Evolutionary conservation across 30 jellyfish, hydroid and myxozoan genomes (phyloP).

Genomic region (Hydractinia symbiolongicarpus): DNA sequence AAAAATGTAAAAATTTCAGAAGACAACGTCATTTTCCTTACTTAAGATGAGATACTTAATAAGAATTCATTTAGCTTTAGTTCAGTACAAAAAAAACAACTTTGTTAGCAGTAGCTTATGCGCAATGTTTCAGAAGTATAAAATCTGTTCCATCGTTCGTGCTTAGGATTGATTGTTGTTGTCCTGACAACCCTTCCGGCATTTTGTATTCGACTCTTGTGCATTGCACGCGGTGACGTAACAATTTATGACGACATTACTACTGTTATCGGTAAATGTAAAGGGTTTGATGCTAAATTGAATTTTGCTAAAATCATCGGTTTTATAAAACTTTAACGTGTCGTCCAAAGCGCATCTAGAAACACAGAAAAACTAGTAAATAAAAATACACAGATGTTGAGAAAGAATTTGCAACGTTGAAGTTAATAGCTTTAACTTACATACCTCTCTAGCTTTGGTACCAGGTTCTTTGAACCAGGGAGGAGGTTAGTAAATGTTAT

Average conservation of each 20-base stretch:
- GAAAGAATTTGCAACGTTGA: too few relatives aligned
- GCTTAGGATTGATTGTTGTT: not conserved
- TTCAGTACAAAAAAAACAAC: too few relatives aligned
- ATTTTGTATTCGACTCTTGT: slow-evolving; percentile 29
- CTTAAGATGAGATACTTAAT: too few relatives aligned
- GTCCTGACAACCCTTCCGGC: slow-evolving; percentile 41
- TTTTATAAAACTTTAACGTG: slow-evolving; percentile 41
- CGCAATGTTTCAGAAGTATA: too few relatives aligned
- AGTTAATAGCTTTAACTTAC: too few relatives aligned
- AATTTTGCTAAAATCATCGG: slow-evolving; percentile 18
- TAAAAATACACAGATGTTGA: not conserved
- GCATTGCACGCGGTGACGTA: slow-evolving; percentile 61
- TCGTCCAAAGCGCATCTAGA: slow-evolving; percentile 56
- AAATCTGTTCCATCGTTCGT: too few relatives aligned
- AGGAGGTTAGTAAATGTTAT: not conserved
- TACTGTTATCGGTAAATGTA: slow-evolving; percentile 35
- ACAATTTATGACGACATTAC: slow-evolving; percentile 50
- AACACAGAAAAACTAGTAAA: not conserved
- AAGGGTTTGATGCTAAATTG: slow-evolving; percentile 65
- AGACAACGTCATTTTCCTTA: too few relatives aligned
- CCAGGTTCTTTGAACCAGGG: not conserved
- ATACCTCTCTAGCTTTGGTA: not conserved
- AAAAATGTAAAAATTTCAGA: too few relatives aligned
- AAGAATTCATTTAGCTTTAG: too few relatives aligned
- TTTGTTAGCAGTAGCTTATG: too few relatives aligned